Evolutionary conservation across 2,113 vertebrate species (phyloP), one percentile per base, ranked within the genome.

Genomic region (Paradisaea rubra): DNA sequence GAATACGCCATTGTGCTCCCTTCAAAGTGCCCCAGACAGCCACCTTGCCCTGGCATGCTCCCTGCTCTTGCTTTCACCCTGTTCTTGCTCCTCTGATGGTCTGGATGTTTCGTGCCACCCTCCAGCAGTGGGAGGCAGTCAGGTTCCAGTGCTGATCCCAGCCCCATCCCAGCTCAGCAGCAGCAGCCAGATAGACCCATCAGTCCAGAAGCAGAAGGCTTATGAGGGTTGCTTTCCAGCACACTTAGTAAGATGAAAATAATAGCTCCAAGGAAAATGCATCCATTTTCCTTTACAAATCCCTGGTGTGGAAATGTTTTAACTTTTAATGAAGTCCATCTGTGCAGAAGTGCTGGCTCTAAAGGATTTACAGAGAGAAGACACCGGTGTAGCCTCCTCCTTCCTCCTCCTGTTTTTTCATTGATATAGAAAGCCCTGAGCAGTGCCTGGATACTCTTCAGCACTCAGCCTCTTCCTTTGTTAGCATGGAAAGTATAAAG

Each of bases 291-390:
- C 95, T 95, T 96, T 88, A 94, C 91, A 93, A 89, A 92, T 93
- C 86, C 94, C 96, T 74, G 10, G 77, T 94, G 95, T 70, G 89
- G 85, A 95, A 92, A 95, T n/a, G 47, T 91, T 96, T 97, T 96
- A 96, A 96, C 91, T 97, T 96, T 94, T 94, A 97, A 96, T 92
- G 97, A 96, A 47, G 77, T 95, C 95, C 96, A 97, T 93, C 94
- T 97, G 95, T 96, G 86, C 59, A 53, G 57, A 81, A 96, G 71
- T 53, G 68, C 80, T 78, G 79, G 69, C 70, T 89, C 86, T 35
- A 74, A 94, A 91, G 68, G 52, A 85, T 82, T 81, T 27, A 45
- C 7, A 80, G 65, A 76, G 44, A 66, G n/a, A 49, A 94, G 82
- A 77, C 64, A 53, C 24, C 50, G 27, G 91, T 13, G 11, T 54